Evolutionary conservation across 2,113 vertebrate species (phyloP).

Genomic region (Notothenia rossii): DNA sequence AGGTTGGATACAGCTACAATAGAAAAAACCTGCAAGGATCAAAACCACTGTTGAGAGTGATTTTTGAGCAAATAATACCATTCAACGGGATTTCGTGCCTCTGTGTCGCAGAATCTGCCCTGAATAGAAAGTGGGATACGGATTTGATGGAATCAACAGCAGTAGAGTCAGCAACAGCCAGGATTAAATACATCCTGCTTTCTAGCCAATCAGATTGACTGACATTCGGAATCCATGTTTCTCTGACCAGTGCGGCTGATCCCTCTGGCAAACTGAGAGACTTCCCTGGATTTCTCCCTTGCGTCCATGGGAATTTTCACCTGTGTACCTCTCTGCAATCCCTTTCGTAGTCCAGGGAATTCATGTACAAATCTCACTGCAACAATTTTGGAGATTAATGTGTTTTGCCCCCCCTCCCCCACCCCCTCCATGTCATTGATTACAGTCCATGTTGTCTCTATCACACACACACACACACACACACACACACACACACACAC

Average conservation of each 20-base stretch:
- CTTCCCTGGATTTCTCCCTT: constrained; percentile 13
- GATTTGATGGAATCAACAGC: constrained; percentile 63
- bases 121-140: constrained; percentile 61
- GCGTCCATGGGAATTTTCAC: constrained; percentile 24
- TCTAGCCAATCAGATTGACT: constrained; percentile 68
- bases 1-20: background rate
- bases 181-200: constrained; percentile 71
- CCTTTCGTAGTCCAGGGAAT: constrained; percentile 31
- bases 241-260: constrained; percentile 46
- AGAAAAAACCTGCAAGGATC: constrained; percentile 33
- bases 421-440: background rate
- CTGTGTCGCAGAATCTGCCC: constrained; percentile 4
- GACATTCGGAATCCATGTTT: constrained; percentile 59
- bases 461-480: background rate
- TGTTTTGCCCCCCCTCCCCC: background rate
- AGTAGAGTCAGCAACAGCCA: constrained; percentile 52
- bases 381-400: constrained; percentile 46
- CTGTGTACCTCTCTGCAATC: constrained; percentile 20
- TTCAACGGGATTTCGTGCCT: constrained; percentile 45
- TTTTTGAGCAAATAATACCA: constrained; percentile 30
- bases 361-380: constrained; percentile 33
- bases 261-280: constrained; percentile 24
- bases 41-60: constrained; percentile 24
- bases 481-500: background rate
- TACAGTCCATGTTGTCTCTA: background rate